Evolutionary conservation across 2,797 vertebrate genomes (phyloP).

Genomic region (Cichlasoma orientale): DNA sequence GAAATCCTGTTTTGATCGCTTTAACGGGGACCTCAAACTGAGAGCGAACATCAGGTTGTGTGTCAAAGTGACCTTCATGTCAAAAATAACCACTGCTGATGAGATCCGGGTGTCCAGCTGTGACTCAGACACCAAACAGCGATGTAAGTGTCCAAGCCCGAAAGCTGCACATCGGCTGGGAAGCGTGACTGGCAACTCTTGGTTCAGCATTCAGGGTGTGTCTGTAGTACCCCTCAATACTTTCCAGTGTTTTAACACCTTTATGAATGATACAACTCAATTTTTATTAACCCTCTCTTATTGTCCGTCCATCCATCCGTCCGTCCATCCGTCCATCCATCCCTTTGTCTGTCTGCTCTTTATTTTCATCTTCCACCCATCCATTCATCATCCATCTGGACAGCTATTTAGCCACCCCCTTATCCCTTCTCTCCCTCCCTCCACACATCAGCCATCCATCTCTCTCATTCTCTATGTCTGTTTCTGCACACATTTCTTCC

Average conservation of each 20-base stretch:
- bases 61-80: neutral
- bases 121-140: neutral
- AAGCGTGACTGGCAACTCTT: neutral
- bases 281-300: neutral
- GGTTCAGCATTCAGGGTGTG: neutral
- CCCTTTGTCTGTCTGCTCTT: neutral
- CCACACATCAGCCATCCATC: slow-evolving; percentile 51
- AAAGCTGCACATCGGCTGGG: neutral
- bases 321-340: slow-evolving; percentile 50
- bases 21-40: neutral
- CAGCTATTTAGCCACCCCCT: slow-evolving; percentile 10
- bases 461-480: slow-evolving; percentile 41
- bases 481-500: slow-evolving; percentile 38
- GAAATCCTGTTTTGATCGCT: neutral
- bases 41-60: neutral
- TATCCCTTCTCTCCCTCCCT: slow-evolving; percentile 27
- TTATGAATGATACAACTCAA: neutral
- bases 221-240: neutral
- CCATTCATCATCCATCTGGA: slow-evolving; percentile 47
- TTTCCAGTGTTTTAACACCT: neutral
- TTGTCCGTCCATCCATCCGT: neutral
- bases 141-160: neutral
- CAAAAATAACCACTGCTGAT: neutral
- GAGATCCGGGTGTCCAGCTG: neutral
- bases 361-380: slow-evolving; percentile 29